Conservation (phyloP, 2,797 vertebrate species). For the Melanogrammus aeglefinus region DNA sequence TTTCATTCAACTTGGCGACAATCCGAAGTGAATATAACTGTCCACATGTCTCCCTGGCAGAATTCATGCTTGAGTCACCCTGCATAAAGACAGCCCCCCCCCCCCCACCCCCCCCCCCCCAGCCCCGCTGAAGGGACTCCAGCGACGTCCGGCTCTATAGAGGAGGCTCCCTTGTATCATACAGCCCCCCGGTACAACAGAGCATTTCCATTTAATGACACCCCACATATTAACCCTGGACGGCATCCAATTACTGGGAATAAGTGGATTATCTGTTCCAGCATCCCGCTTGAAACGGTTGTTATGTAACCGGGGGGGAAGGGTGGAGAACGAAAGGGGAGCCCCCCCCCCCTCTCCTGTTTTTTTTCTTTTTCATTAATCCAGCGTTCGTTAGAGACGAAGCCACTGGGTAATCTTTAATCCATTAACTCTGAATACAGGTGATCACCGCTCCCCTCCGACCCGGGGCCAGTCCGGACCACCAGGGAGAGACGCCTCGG, state of each 20-base stretch:
- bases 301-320: constrained; percentile 79
- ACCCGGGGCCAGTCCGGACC: constrained; percentile 80
- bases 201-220: constrained; percentile 99
- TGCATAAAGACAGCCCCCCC: constrained; percentile 78
- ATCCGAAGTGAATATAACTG: constrained; percentile 99
- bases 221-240: constrained; percentile 99
- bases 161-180: constrained; percentile 96
- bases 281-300: constrained; percentile 97
- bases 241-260: constrained; percentile 99
- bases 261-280: constrained; percentile 98
- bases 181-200: constrained; percentile 95
- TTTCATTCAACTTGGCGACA: constrained; percentile 94
- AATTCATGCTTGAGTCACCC: constrained; percentile 99
- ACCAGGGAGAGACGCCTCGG: constrained; percentile 64
- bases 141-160: constrained; percentile 89
- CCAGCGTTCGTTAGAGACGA: constrained; percentile 87
- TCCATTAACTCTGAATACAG: constrained; percentile 94
- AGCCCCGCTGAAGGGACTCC: constrained; percentile 77
- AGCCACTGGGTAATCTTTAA: constrained; percentile 89
- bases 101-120: constrained; percentile 55
- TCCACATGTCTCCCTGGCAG: constrained; percentile 89
- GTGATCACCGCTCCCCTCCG: constrained; percentile 80
- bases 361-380: constrained; percentile 77
- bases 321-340: constrained; percentile 41
- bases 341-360: constrained; percentile 23